Conservation (phyloP, 2,888 invertebrate species). For the Vandiemenella viatica region DNA sequence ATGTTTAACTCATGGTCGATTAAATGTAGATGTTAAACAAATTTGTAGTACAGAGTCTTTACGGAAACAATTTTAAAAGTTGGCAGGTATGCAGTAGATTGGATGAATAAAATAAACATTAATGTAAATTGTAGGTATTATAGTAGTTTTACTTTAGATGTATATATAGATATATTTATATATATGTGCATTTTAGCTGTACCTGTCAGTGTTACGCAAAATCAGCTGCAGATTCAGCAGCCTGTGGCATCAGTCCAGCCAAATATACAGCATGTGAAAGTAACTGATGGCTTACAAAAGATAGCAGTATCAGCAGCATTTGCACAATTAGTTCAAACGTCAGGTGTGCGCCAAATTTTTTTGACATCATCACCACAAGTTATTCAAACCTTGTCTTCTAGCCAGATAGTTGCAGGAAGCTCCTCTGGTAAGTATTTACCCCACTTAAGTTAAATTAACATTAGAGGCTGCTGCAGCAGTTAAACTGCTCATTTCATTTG, state of each 20-base stretch:
- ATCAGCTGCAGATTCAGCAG: conserved; percentile 20
- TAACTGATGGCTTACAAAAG: conserved; percentile 6
- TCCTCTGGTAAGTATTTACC: neutral
- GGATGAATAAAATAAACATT: too few species aligned
- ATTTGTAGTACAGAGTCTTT: too few species aligned
- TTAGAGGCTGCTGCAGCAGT: too few species aligned
- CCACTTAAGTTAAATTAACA: conserved; percentile 1
- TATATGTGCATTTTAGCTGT: too few species aligned
- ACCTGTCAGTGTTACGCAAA: neutral
- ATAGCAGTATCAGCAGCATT: conserved; percentile 21
- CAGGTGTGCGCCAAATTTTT: conserved; percentile 52
- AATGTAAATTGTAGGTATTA: too few species aligned
- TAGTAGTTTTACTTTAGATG: too few species aligned
- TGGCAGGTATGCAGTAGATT: too few species aligned
- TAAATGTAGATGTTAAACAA: too few species aligned
- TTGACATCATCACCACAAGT: conserved; percentile 33
- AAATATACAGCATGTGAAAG: conserved; percentile 1
- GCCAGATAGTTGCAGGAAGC: neutral
- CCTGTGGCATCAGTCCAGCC: neutral
- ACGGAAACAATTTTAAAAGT: too few species aligned
- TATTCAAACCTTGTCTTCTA: conserved; percentile 24
- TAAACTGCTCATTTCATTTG: too few species aligned
- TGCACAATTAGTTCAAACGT: conserved; percentile 55
- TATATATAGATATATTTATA: too few species aligned
- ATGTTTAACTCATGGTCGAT: too few species aligned